phyloP scores from a whole-genome alignment of 2,113 vertebrate species.

The Pelecanus crispus region DNA sequence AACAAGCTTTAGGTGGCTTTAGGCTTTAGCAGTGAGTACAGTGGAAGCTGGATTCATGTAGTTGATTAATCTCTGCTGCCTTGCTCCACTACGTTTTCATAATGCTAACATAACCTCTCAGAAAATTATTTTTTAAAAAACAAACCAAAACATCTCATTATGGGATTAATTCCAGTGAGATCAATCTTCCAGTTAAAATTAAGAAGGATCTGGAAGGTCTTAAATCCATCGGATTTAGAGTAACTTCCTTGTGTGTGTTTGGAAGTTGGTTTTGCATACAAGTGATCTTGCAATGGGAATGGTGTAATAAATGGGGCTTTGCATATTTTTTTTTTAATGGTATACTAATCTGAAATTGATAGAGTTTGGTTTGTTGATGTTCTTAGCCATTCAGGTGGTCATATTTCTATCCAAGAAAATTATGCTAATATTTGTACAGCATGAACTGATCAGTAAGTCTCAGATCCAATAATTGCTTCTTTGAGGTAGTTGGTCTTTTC shows the following conservation, averaged over 20 bases:
- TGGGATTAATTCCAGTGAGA: not conserved
- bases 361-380: not conserved
- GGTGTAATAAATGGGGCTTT: not conserved
- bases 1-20: not conserved
- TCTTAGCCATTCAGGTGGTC: not conserved
- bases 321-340: not conserved
- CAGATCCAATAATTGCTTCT: not conserved
- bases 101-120: not conserved
- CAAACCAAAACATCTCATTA: not conserved
- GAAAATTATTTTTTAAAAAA: not conserved
- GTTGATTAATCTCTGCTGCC: not conserved
- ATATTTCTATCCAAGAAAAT: not conserved
- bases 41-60: not conserved
- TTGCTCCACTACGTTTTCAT: not conserved
- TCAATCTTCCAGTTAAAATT: not conserved
- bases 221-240: not conserved
- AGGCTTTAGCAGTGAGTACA: not conserved
- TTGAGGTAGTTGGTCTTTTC: not conserved
- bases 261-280: not conserved
- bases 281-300: not conserved
- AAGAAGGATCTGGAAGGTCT: not conserved
- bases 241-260: not conserved
- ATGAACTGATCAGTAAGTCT: not conserved
- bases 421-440: accelerated
- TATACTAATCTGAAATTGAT: not conserved